Evolutionary conservation across 2,797 vertebrate genomes (phyloP).

Genomic region (Scarus forsteni): DNA sequence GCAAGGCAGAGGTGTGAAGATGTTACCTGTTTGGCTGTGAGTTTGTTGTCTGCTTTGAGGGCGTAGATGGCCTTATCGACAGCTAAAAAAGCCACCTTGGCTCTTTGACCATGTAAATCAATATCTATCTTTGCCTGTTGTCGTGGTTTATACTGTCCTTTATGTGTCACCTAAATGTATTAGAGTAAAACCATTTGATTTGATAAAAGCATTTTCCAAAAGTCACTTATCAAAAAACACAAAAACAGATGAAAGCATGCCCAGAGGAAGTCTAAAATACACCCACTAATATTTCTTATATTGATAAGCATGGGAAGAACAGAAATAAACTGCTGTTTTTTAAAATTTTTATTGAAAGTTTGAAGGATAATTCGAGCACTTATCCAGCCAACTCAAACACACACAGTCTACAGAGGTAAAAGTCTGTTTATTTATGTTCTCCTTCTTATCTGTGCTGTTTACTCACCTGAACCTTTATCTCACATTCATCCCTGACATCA

Average conservation of each 20-base stretch:
- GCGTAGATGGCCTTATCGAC: constrained; percentile 89
- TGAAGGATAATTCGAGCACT: neutral
- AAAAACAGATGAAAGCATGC: neutral
- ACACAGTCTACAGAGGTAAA: neutral
- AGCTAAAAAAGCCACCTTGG: constrained; percentile 84
- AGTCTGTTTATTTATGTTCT: constrained; percentile 13
- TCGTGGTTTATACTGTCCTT: constrained; percentile 40
- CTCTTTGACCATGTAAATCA: constrained; percentile 56
- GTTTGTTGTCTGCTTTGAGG: constrained; percentile 81
- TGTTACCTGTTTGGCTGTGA: constrained; percentile 83
- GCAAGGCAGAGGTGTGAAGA: neutral
- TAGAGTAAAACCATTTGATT: neutral
- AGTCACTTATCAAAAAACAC: neutral
- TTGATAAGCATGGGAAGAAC: neutral
- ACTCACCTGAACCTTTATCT: constrained; percentile 78
- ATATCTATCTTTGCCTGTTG: constrained; percentile 42
- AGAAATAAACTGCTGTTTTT: too few relatives aligned
- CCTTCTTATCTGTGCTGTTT: constrained; percentile 45
- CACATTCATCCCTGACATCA: constrained; percentile 83
- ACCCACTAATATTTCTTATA: neutral
- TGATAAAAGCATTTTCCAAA: neutral
- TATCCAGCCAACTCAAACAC: neutral
- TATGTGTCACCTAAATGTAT: constrained; percentile 27
- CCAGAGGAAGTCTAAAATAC: neutral
- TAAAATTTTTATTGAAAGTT: too few relatives aligned